phyloP scores from a whole-genome alignment of 2,113 vertebrate species.

The Trogon melanurus region DNA sequence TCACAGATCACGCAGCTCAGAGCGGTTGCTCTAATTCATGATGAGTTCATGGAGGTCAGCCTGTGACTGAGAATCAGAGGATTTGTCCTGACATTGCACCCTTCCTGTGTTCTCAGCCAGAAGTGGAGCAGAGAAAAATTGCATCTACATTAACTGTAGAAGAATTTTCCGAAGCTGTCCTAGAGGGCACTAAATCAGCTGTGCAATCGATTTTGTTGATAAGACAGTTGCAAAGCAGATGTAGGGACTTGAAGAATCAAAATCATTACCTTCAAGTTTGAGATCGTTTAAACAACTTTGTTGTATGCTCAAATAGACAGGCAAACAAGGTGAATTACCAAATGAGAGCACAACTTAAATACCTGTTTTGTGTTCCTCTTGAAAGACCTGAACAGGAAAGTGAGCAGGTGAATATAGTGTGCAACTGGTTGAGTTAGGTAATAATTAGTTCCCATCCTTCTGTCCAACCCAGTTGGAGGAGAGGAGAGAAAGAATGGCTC shows the following conservation, averaged over 20 bases:
- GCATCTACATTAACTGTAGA: slow-evolving; percentile 18
- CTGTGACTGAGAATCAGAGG: neutral
- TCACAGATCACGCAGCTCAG: neutral
- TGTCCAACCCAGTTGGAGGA: neutral
- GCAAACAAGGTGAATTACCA: neutral
- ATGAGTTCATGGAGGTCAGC: neutral
- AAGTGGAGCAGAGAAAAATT: slow-evolving; percentile 25
- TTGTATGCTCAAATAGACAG: neutral
- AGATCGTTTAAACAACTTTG: neutral
- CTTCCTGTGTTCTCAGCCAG: neutral
- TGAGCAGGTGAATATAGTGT: neutral
- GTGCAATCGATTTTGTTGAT: neutral
- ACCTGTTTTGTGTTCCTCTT: neutral
- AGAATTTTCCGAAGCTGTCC: slow-evolving; percentile 35
- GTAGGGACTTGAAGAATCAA: neutral
- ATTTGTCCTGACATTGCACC: slow-evolving; percentile 36
- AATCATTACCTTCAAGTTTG: neutral
- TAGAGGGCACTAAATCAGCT: slow-evolving; percentile 35
- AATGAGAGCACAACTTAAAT: neutral
- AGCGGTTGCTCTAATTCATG: neutral
- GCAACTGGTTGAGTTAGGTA: neutral
- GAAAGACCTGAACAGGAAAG: neutral
- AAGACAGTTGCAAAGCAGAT: slow-evolving; percentile 31
- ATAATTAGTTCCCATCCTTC: neutral
- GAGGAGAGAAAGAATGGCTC: neutral